Conservation (phyloP, 2,797 vertebrate genomes). For the Acridotheres tristis region DNA sequence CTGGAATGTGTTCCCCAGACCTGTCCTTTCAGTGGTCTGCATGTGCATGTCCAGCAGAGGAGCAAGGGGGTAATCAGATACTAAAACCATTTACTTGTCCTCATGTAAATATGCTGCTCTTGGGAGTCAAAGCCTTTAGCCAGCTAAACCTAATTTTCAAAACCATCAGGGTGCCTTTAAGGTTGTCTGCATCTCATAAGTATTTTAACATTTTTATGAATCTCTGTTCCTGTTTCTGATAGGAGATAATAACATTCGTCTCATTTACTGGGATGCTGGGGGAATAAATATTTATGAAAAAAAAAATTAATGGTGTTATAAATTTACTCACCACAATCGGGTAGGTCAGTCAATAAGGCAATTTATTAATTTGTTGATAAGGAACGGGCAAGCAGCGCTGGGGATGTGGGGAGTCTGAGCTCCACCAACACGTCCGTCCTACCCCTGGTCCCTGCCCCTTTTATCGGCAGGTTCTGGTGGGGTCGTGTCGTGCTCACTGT, state of each 20-base stretch:
- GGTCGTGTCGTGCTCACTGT: too few relatives aligned
- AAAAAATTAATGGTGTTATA: not conserved
- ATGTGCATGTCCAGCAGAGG: not conserved
- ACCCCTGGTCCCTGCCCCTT: too few relatives aligned
- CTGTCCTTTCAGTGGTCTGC: not conserved
- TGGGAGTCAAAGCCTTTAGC: not conserved
- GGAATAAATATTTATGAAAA: slow-evolving; percentile 3
- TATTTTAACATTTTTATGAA: slow-evolving; percentile 25
- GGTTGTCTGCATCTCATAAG: not conserved
- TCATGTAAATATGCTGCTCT: not conserved
- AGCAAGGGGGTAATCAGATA: not conserved
- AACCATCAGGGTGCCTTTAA: slow-evolving; percentile 36
- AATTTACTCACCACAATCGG: too few relatives aligned
- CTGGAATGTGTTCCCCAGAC: not conserved
- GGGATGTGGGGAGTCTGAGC: too few relatives aligned
- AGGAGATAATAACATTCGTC: not conserved
- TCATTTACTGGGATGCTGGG: not conserved
- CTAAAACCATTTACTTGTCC: not conserved
- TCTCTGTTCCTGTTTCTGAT: not conserved
- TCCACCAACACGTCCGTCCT: too few relatives aligned
- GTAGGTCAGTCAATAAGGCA: too few relatives aligned
- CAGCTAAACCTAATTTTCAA: slow-evolving; percentile 22
- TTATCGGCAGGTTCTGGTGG: too few relatives aligned
- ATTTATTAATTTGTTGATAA: too few relatives aligned
- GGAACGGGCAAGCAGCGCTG: too few relatives aligned